Conservation (phyloP, 2,797 vertebrate species). For the Esox lucius region DNA sequence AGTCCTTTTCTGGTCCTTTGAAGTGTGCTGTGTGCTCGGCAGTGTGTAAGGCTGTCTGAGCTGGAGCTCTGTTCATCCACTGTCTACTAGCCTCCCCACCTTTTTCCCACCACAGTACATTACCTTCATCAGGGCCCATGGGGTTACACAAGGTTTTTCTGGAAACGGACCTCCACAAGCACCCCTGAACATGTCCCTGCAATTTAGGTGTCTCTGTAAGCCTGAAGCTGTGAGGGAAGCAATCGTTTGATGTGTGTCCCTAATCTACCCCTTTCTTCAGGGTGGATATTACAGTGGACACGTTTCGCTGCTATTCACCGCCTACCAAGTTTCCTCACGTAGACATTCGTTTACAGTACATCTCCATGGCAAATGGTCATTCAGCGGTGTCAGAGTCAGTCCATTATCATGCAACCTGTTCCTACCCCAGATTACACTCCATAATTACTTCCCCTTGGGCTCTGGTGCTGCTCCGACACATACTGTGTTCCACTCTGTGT, state of each 20-base stretch:
- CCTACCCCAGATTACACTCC: neutral
- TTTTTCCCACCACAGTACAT: neutral
- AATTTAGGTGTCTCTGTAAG: neutral
- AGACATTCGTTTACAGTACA: neutral
- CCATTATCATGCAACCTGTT: neutral
- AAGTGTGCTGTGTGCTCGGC: conserved; percentile 1
- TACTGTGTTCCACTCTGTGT: conserved; percentile 38
- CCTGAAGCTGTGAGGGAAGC: conserved; percentile 17
- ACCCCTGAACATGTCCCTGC: neutral
- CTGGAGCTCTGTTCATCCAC: neutral
- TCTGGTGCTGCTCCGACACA: neutral
- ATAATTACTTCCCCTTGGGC: neutral
- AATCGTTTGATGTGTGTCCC: conserved; percentile 5
- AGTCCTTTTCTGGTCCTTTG: conserved; percentile 11
- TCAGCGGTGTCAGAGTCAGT: neutral
- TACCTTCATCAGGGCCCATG: neutral
- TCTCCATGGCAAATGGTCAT: neutral
- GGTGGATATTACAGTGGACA: neutral
- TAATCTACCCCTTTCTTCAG: neutral
- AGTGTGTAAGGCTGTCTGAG: neutral
- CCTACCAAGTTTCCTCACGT: neutral
- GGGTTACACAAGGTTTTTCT: neutral
- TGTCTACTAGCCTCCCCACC: conserved; percentile 1
- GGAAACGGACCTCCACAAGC: neutral
- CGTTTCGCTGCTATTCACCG: neutral